Evolutionary conservation across 1,140 invertebrate species (phyloP), one percentile per base, ranked within the genome.

Genomic region (Drosophila tani): DNA sequence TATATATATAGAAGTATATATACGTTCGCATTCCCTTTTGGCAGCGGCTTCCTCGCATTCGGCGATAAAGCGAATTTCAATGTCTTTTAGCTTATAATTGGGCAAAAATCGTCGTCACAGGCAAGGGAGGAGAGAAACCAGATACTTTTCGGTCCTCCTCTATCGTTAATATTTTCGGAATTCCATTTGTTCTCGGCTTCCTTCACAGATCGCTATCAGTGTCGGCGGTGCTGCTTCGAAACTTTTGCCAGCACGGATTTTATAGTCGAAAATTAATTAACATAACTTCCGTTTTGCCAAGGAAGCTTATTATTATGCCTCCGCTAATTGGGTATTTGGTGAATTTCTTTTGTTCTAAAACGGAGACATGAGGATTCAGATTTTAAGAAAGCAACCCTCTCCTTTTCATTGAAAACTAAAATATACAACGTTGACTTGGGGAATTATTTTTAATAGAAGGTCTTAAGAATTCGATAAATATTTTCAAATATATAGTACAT

Each of bases 41-140:
- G 45, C 60, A 68, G 60, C 53, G 82, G 74, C 70, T 82, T 73
- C 70, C 74, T 76, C 64, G 53, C 63, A 35, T 78, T 77, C 64
- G 32, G 71, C 68, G 84, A 88, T 87, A 87, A 87, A 87, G 77
- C 84, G 84, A 87, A 87, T 84, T 87, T 87, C 84, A 90, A 87
- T 87, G 84, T 87, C 77, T 87, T 56, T 87, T 87, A 81, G 81
- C 81, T 90, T 87, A 87, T 87, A 87, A 87, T 87, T 87, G 84
- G 70, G 81, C 84, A 90, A 74, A 84, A 56, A 55, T 55, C 32
- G 68, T 76, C 80, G 38, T 56, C 19, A 15, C 17, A 8, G 59
- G 67, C 63, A 35, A 50, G 51, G 75, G 47, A 77, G 27, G 45
- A 71, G 43, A 85, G 75, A 79, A 67, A 79, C 51, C 76, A 69